Conservation (phyloP, 2,797 vertebrate species). For the Coregonus ussuriensis region DNA sequence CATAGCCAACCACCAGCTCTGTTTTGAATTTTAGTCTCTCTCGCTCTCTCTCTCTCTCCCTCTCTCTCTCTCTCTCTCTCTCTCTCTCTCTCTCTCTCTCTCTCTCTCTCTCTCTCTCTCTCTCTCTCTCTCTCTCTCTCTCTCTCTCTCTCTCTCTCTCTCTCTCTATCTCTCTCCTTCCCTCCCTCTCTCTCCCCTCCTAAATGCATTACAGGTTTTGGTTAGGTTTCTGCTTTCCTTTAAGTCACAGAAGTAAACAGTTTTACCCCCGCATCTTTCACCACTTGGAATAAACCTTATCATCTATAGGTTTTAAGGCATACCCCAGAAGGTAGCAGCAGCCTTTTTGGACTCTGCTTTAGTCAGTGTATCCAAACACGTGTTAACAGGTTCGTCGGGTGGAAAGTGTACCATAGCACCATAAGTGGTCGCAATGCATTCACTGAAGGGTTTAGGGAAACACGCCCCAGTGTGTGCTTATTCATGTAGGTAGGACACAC, state of each 20-base stretch:
- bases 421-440: not conserved
- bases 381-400: not conserved
- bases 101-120: not conserved
- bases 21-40: not conserved
- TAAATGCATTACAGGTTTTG: not conserved
- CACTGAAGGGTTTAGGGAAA: not conserved
- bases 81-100: no score
- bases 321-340: not conserved
- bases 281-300: not conserved
- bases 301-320: not conserved
- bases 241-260: not conserved
- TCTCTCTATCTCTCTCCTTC: no score
- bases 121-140: no score
- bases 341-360: not conserved
- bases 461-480: not conserved
- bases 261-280: not conserved
- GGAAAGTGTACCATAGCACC: not conserved
- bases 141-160: no score
- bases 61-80: no score
- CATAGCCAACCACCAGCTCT: not conserved
- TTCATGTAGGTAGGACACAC: not conserved
- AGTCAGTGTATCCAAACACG: not conserved
- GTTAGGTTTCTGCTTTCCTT: slow-evolving; percentile 4
- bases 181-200: not conserved
- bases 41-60: not conserved